Base-by-base conservation (phyloP, 2,888 invertebrate genomes). In the Thumatha senex region DNA sequence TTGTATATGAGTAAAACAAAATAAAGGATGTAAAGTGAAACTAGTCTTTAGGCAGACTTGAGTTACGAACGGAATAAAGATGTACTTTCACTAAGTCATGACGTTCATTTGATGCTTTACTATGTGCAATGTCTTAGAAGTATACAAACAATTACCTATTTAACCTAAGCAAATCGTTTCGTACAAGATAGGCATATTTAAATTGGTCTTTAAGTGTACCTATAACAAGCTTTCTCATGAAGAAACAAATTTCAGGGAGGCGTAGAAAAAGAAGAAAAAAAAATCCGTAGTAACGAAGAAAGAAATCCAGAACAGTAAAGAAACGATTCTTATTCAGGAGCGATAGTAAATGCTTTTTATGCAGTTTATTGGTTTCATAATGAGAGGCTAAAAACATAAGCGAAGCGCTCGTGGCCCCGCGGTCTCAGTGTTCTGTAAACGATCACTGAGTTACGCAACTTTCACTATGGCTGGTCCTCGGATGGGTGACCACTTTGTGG, bases 81-180 rank as follows among this genome's bases (percentile, higher is more conserved):
- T 49, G 10, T 39, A 33, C 41, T 38, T 36, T 42, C 30, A 43
- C 42, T 30, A 29, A 39, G 30, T n/a, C 15, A 14, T 29, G 7
- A 33, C 33, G n/a, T 42, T 31, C 31, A 42, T 24, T 40, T 40
- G 30, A 40, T 18, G 30, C 24, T 40, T 35, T 14, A 33, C 30
- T 35, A 12, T 13, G 29, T 33, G 18, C 38, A 48, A 31, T 38
- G 43, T n/a, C 38, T 29, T 39, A 30, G 38, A 29, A 5, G 13
- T 11, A 24, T 43, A 42, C 33, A 48, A 42, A 43, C n/a, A 43
- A 43, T 39, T 4, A 9, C 34, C 12, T 42, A 34, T 33, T 47
- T 35, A 15, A 13, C n/a, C 12, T 35, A 5, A 40, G n/a, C 9
- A 35, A 40, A 41, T n/a, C 13, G 15, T 29, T n/a, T 24, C 3